Evolutionary conservation across 2,797 vertebrate species (phyloP), one percentile per base, ranked within the genome.

Genomic region (Pantherophis alleghaniensis): DNA sequence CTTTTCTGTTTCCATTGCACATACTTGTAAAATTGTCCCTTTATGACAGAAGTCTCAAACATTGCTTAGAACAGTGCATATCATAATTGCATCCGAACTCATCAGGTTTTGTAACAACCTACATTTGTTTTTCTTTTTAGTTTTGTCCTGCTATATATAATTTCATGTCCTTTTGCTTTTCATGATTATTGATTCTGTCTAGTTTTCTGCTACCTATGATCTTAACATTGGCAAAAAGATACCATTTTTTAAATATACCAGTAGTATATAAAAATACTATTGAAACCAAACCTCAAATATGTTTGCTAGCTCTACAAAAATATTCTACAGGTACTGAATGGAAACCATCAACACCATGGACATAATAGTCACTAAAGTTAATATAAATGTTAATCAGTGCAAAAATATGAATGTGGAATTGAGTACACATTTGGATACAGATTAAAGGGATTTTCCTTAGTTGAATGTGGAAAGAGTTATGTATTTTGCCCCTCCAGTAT

Each of bases 121-220:
- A 95, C 2, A 88, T 16, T 91, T 88, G 94, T 94, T 91, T 42
- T 91, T 86, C 14, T 60, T 11, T 22, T 57, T 56, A 7, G 91
- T 96, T 96, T 95, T 95, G 94, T 95, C 96, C 97, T 95, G 18
- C 20, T 24, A 22, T 42, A 47, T 42, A 47, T 83, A 47, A 94
- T 55, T 92, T 83, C 26, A 37, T 91, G 94, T 14, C 61, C 94
- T 74, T 51, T 94, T 24, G 20, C 4, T 93, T 63, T 79, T 92
- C 88, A 94, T 94, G 91, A 92, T 94, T 60, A 13, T 88, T 95
- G 92, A 61, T 96, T 93, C 92, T 95, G 94, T 93, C 94, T 92
- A 57, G 96, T 94, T 95, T 92, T 95, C 14, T 92, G 91, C 94
- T 94, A 92, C 95, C 95, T 96, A 95, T 96, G 95, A 93, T 95